Conservation (phyloP, 2,888 invertebrate species). For the Xanthostigma xanthostigma region DNA sequence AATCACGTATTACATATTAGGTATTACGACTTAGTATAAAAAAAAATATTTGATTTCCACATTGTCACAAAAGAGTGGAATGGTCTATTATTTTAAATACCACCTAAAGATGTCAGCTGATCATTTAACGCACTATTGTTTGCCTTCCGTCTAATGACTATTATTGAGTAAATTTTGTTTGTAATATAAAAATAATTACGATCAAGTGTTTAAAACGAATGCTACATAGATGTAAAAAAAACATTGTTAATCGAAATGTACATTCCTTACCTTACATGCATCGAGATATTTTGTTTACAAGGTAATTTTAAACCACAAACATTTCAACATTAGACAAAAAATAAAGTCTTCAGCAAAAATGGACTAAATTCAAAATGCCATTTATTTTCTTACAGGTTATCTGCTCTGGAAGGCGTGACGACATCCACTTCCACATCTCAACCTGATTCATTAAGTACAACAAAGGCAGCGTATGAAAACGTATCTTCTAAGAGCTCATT, state of each 20-base stretch:
- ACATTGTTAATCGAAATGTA: constrained; percentile 15
- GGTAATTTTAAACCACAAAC: constrained; percentile 17
- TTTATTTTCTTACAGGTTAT: not conserved
- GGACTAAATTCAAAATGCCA: not conserved
- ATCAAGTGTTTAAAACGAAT: not conserved
- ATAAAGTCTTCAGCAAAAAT: not conserved
- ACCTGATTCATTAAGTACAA: not conserved
- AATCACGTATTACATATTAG: too few relatives aligned
- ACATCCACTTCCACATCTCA: not conserved
- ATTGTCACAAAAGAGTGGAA: too few relatives aligned
- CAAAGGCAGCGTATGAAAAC: not conserved
- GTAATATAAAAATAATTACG: not conserved
- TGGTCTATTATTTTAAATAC: too few relatives aligned
- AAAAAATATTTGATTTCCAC: too few relatives aligned
- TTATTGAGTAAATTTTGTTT: not conserved
- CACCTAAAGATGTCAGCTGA: too few relatives aligned
- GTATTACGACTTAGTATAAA: too few relatives aligned
- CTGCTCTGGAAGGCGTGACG: not conserved
- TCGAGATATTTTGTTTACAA: constrained; percentile 28
- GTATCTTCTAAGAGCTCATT: too few relatives aligned
- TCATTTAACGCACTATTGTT: too few relatives aligned
- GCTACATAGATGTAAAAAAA: not conserved
- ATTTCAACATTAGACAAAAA: not conserved
- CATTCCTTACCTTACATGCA: constrained; percentile 26
- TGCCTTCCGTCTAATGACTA: too few relatives aligned